Evolutionary conservation across 2,888 invertebrate species (phyloP), one percentile per base, ranked within the genome.

Genomic region (Trichogramma evanescens): DNA sequence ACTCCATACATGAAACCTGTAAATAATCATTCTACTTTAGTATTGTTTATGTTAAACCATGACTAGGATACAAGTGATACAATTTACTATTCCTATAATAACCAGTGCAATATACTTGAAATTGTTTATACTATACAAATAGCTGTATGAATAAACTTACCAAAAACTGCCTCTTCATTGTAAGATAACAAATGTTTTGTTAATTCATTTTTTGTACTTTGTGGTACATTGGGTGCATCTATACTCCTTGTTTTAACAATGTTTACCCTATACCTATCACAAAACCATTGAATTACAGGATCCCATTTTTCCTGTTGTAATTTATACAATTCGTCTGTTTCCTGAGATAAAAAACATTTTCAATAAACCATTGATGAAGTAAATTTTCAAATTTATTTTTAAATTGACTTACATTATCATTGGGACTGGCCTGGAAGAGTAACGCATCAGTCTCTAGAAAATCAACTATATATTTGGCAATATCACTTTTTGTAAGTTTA

Each of bases 201-300:
- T 57, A 97, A 80, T 10, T 81, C 80, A 63, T 85, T 83, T 78
- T 86, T 86, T 7, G 91, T 89, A 59, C 85, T 81, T 3, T 81
- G 73, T 54, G 84, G 81, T 40, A 93, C 81, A 4, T 81, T 78
- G 0, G 91, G 89, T n/a, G 86, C 82, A 52, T 84, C 82, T 69
- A 96, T 84, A 56, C 84, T 85, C 63, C 82, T 80, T 0, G 91
- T 88, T 69, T 92, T 85, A 63, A 84, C 80, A 63, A 95, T 81
- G 63, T 84, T 81, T 0, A 92, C 86, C 69, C 84, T 80, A 78
- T 88, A 95, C 67, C 88, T 84, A 69, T 91, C 81, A 76, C 92
- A 88, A 74, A 95, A 92, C 95, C 95, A 96, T 52, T 88, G 82
- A 61, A 97, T 82, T 2, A 97, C 75, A 5, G 97, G 95, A 73